phyloP scores from a whole-genome alignment of 2,888 invertebrate species.

The Pachliopta kotzebuea region DNA sequence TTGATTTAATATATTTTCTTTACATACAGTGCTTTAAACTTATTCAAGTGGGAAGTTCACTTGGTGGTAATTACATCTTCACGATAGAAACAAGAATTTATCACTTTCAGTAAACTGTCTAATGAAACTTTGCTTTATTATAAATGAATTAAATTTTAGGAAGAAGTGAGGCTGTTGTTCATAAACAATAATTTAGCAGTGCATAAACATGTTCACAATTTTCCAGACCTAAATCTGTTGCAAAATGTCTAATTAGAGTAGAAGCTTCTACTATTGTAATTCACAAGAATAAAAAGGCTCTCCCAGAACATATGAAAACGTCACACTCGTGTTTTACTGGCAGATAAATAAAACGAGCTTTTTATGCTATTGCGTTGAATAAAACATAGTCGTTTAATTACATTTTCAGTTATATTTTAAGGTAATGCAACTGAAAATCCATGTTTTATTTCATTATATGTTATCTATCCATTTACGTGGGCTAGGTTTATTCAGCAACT shows the following conservation, averaged over 20 bases:
- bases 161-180: background rate
- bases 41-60: too few species aligned
- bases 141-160: background rate
- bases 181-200: background rate
- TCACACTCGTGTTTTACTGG: conserved; percentile 2
- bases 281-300: conserved; percentile 16
- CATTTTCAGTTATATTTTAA: background rate
- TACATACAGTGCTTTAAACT: too few species aligned
- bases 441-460: conserved; percentile 2
- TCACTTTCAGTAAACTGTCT: too few species aligned
- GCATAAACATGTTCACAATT: conserved; percentile 4
- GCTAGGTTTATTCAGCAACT: conserved; percentile 7
- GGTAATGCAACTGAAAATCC: background rate
- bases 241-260: conserved; percentile 18
- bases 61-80: too few species aligned
- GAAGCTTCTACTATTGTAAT: conserved; percentile 17
- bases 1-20: too few species aligned
- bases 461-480: background rate
- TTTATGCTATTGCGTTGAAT: background rate
- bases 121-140: background rate
- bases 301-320: conserved; percentile 1
- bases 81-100: too few species aligned
- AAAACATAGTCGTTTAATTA: conserved; percentile 3
- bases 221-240: conserved; percentile 6
- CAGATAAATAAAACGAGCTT: background rate